Base-by-base conservation (phyloP, 2,113 vertebrate species). In the Setophaga kirtlandii region DNA sequence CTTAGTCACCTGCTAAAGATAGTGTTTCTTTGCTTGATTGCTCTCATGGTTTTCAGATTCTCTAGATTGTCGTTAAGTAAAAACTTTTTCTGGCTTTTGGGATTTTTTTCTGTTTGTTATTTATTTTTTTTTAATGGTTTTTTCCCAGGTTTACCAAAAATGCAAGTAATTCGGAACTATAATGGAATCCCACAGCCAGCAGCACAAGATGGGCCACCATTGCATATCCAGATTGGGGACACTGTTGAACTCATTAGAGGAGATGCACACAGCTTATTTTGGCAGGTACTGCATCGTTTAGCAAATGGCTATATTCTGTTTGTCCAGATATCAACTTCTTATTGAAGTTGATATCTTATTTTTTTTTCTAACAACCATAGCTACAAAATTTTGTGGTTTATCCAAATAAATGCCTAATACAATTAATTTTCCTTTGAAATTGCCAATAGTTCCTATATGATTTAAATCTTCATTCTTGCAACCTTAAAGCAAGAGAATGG, bases 161-260 rank as follows among this genome's bases (percentile, higher is more conserved):
- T 99, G 99, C 97, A 98, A 95, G 99, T 98, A 5, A 99, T 98
- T 96, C 97, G 98, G 92, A 98, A 97, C 96, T 99, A 99, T 80
- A 96, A 24, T 7, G 99, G 99, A 4, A 87, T 96, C 9, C 99
- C 99, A 0, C 98, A 98, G 53, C 99, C 99, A 1, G 68, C 96
- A 2, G 85, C 93, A 11, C 96, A 97, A 2, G 98, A 98, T 30
- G 99, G 99, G 14, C 99, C 98, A 2, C 96, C 99, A 0, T 85
- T 99, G 73, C 98, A 97, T 83, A 98, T 99, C 96, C 98, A 99
- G 96, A 92, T 97, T 10, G 99, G 99, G 9, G 99, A 99, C 80
- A 98, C 99, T 16, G 97, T 99, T 30, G 99, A 99, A 55, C 97
- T 99, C 30, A 97, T 99, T 59, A 97, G 97, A 74, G 99, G 99